Evolutionary conservation across 2,888 invertebrate genomes (phyloP).

Genomic region (Orchestes rusci): DNA sequence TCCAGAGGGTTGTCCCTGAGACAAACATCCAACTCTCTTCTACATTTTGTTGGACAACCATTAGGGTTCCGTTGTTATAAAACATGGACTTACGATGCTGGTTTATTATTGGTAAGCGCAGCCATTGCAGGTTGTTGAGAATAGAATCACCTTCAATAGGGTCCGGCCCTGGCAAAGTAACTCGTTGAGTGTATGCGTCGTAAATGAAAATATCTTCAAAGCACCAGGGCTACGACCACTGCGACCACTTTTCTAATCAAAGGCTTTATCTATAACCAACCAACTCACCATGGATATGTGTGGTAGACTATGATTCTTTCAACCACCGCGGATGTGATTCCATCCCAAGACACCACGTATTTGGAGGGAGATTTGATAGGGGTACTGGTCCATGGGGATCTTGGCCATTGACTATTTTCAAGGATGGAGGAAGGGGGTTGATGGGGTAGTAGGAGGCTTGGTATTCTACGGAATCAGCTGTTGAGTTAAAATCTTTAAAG

Average conservation of each 20-base stretch:
- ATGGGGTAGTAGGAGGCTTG: neutral
- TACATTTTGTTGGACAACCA: too few species aligned
- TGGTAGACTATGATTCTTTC: conserved; percentile 28
- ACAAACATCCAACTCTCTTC: neutral
- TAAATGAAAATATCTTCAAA: conserved; percentile 37
- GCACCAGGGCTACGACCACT: conserved; percentile 49
- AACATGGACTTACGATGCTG: too few species aligned
- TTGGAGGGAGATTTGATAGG: conserved; percentile 46
- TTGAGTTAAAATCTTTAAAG: neutral
- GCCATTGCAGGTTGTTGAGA: conserved; percentile 5
- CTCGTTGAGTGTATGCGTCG: conserved; percentile 3
- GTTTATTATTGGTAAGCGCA: conserved; percentile 6
- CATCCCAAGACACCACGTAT: conserved; percentile 34
- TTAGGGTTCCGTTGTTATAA: too few species aligned
- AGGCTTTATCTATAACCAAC: too few species aligned
- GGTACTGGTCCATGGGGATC: conserved; percentile 43
- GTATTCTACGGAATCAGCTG: neutral
- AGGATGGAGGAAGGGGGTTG: conserved; percentile 1
- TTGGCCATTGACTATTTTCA: conserved; percentile 44
- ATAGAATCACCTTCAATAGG: conserved; percentile 2
- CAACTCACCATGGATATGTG: conserved; percentile 28
- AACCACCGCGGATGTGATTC: conserved; percentile 43
- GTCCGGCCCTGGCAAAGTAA: conserved; percentile 4
- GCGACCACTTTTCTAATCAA: conserved; percentile 29
- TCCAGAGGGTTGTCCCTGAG: conserved; percentile 30